Evolutionary conservation across 2,888 invertebrate genomes (phyloP), one percentile per base, ranked within the genome.

Genomic region (Furcula furcula): DNA sequence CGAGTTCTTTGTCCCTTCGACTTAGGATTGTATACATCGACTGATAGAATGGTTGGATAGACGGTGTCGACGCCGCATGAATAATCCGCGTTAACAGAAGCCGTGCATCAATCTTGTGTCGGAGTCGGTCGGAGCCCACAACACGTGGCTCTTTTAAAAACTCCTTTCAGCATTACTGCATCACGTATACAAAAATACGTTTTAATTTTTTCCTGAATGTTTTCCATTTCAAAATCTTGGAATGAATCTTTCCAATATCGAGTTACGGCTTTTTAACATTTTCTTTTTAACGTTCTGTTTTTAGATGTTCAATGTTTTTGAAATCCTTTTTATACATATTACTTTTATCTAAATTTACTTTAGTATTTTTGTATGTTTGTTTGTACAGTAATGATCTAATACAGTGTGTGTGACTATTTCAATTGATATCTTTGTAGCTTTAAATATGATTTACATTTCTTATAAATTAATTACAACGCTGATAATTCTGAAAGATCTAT

Each of bases 41-140:
- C 49, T 46, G 56, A 60, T 54, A 50, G 43, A 52, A 53, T 34
- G 50, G 32, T 28, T 28, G 43, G 46, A 47, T 42, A 43, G 40
- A 45, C 40, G 40, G 45, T 46, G 53, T 48, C 55, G 43, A 40
- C 41, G 43, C 29, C 40, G 35, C 52, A 49, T 55, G 52, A 55
- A 52, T 58, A 58, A 62, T 58, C 57, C 50, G 35, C 37, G 29
- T 32, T 35, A 40, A 34, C 34, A 35, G 23, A 32, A 35, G 20
- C 35, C 47, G 40, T 31, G 47, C 59, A 65, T 65, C 65, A 54
- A 62, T 65, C 60, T 65, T 55, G 33, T 39, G 39, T 38, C 43
- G 38, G 35, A 30, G 36, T n/a, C 35, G 40, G 26, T 39, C 34
- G n/a, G n/a, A n/a, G 35, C 4, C 10, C 10, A 1, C 10, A 9